Base-by-base conservation (phyloP, 2,888 invertebrate species). In the Xestia c-nigrum region DNA sequence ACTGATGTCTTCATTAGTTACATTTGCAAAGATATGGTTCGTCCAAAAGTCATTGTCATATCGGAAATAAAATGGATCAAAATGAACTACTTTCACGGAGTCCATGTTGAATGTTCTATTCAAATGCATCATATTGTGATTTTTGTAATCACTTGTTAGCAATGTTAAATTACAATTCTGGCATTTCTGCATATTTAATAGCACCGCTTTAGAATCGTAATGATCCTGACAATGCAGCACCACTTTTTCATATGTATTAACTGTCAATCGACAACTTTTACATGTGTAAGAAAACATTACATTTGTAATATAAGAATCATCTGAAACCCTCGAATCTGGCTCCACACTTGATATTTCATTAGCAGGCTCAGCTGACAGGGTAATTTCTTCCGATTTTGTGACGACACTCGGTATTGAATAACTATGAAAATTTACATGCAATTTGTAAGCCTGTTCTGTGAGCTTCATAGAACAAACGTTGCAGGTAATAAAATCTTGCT, bases 221-320 rank as follows among this genome's bases (percentile, higher is more conserved):
- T 95, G 95, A 43, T 88, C 85, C 71, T 95, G 95, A 83, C 95
- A 94, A 89, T 96, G 96, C 79, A 93, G 90, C 57, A 95, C 88
- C 50, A 92, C 93, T 86, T 91, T 90, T 82, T 95, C 94, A 83
- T 95, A 96, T 19, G 87, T 85, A 80, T 91, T 88, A 65, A 94
- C 79, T 77, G 91, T 87, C 75, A 92, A 69, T 61, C 85, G 78
- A 86, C 95, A 95, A 84, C 86, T 90, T 80, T 89, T 90, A 87
- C 95, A 95, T 52, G 82, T 89, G 81, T 91, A 95, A 43, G 92
- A 71, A 67, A 88, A 71, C 55, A 43, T 61, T 63, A 46, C 12
- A 14, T 80, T 59, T 52, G 46, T 50, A 31, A 59, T 38, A 63
- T 50, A 65, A 19, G 50, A 50, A 47, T 70, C 43, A 65, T 76